Evolutionary conservation across 2,113 vertebrate genomes (phyloP), one percentile per base, ranked within the genome.

Genomic region (Apteryx owenii): DNA sequence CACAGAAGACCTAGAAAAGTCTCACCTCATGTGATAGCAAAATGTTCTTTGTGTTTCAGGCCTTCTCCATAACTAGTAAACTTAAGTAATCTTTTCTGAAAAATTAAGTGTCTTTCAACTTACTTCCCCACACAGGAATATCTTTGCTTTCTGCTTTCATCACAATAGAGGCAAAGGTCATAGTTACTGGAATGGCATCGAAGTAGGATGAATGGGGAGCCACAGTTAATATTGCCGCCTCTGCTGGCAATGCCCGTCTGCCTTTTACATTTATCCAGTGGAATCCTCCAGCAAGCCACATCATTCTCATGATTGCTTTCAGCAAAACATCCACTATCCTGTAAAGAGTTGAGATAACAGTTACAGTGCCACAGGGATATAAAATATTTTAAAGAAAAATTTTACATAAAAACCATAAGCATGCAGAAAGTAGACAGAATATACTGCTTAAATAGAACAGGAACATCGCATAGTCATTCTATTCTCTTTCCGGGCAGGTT

Each of bases 231-330:
- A 99, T 99, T 40, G 99, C 96, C 3, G 98, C 99, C 96, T 99
- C 99, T 0, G 98, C 93, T 4, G 99, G 98, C 44, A 98, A 85
- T 0, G 98, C 99, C 65, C 89, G 98, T 44, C 96, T 97, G 22
- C 99, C 99, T 97, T 99, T 99, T 36, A 99, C 99, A 10, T 95
- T 98, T 92, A 99, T 98, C 97, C 98, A 99, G 70, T 99, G 99
- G 97, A 99, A 99, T 62, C 99, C 99, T 44, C 99, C 99, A 3
- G 98, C 99, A 73, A 99, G 99, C 99, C 99, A 99, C 99, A 99
- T 99, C 93, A 98, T 97, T 38, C 99, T 98, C 99, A 99, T 99
- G 95, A 99, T 98, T 51, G 97, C 98, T 90, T 98, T 98, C 58
- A 99, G 97, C 91, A 98, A 97, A 73, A 99, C 1, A 89, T 99